Percentiles rank a stretch among this genome's conserved stretches.
Evolutionary conservation across 2,888 invertebrate genomes (phyloP).

Genomic region (Ochlodes sylvanus): DNA sequence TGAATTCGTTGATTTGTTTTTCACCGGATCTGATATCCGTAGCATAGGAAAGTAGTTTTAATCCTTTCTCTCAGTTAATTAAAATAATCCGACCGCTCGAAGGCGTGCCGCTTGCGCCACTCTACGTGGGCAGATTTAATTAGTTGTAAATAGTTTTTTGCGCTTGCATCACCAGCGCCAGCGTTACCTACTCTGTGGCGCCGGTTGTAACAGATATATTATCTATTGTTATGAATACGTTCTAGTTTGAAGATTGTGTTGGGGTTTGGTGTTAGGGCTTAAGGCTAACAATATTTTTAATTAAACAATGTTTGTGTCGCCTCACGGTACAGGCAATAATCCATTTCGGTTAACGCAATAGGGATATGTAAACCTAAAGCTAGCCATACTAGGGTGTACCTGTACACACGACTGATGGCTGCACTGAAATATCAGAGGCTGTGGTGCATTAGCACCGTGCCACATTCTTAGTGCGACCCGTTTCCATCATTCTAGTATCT

Average conservation of each 20-base stretch:
- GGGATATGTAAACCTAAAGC: too few relatives aligned
- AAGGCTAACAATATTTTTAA: not conserved
- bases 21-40: conserved; percentile 9
- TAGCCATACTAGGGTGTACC: too few relatives aligned
- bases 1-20: conserved; percentile 30
- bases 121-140: conserved; percentile 80
- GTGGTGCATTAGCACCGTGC: too few relatives aligned
- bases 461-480: too few relatives aligned
- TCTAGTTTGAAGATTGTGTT: not conserved
- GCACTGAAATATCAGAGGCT: too few relatives aligned
- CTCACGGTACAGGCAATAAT: too few relatives aligned
- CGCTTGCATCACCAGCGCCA: conserved; percentile 63
- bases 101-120: conserved; percentile 77
- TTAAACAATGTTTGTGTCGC: too few relatives aligned
- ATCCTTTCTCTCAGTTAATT: conserved; percentile 68
- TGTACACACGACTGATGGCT: too few relatives aligned
- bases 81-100: conserved; percentile 62
- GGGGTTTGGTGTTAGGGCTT: not conserved
- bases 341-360: too few relatives aligned
- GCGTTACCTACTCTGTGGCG: conserved; percentile 46
- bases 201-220: conserved; percentile 38
- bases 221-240: conserved; percentile 1
- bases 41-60: conserved; percentile 32
- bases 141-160: conserved; percentile 76
- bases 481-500: too few relatives aligned